These are phyloP conservation scores for Stenodera caucasica DNA, from an alignment of 2,888 invertebrate species.

Conservation along the genomic window DNA sequence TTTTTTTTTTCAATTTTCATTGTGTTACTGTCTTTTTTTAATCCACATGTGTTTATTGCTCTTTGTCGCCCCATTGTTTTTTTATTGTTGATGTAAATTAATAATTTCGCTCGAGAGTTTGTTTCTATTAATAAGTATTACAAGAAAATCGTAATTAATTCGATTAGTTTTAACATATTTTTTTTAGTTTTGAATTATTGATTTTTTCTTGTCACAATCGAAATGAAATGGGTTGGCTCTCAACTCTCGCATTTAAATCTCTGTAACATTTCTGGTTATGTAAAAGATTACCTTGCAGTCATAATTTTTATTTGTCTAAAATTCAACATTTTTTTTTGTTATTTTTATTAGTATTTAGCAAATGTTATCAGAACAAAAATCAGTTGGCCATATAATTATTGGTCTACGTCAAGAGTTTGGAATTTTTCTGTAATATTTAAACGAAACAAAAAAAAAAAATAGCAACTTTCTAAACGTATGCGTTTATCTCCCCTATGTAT, in stretches of 20 bases:
- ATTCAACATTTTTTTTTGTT: not conserved
- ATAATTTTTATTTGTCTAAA: not conserved
- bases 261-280: not conserved
- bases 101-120: no score
- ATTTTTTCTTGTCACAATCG: no score
- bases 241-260: slow-evolving; percentile 6
- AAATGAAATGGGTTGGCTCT: not conserved
- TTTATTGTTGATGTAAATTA: no score
- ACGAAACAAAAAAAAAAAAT: not conserved
- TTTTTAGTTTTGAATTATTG: no score
- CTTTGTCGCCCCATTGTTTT: no score
- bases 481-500: no score
- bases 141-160: no score
- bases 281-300: not conserved
- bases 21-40: no score
- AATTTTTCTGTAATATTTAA: not conserved
- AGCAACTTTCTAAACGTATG: not conserved
- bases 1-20: no score
- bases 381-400: not conserved
- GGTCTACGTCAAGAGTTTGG: not conserved
- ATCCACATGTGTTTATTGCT: no score
- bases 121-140: no score
- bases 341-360: not conserved
- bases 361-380: not conserved
- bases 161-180: no score